These are phyloP conservation scores for Odontophorus gujanensis DNA, from an alignment of 2,113 vertebrate genomes.

Conservation along the genomic window DNA sequence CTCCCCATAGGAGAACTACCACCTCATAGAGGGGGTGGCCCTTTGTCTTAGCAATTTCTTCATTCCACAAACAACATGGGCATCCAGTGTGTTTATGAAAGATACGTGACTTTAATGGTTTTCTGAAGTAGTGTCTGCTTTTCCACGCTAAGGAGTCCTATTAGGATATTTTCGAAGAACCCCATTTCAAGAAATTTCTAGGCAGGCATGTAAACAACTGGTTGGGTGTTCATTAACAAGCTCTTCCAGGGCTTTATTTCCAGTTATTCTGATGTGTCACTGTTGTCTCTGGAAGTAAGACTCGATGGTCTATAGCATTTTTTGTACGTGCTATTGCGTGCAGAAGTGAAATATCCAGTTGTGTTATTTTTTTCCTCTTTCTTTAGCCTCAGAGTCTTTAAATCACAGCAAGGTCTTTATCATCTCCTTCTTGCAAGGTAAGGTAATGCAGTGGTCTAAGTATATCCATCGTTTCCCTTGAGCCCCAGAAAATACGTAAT, in stretches of 20 bases:
- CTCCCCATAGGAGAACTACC: fast-evolving
- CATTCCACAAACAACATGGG: fast-evolving
- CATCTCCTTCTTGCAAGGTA: neutral
- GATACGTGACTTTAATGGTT: fast-evolving
- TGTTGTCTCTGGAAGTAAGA: neutral
- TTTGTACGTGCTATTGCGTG: neutral
- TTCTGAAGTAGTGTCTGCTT: neutral
- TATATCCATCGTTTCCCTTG: neutral
- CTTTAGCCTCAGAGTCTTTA: neutral
- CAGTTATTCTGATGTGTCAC: neutral
- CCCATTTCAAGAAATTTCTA: neutral
- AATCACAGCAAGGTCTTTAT: neutral
- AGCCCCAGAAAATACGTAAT: neutral
- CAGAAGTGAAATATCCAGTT: neutral
- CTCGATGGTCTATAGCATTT: neutral
- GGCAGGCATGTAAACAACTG: neutral
- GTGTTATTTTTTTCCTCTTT: neutral
- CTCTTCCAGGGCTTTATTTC: neutral
- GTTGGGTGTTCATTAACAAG: neutral
- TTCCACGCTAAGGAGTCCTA: fast-evolving
- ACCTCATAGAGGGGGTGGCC: neutral
- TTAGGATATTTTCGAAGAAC: neutral
- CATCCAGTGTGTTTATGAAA: fast-evolving
- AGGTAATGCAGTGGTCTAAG: neutral
- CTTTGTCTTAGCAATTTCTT: neutral